Conservation (phyloP, 2,888 invertebrate species). For the Drosophila meridiana region DNA sequence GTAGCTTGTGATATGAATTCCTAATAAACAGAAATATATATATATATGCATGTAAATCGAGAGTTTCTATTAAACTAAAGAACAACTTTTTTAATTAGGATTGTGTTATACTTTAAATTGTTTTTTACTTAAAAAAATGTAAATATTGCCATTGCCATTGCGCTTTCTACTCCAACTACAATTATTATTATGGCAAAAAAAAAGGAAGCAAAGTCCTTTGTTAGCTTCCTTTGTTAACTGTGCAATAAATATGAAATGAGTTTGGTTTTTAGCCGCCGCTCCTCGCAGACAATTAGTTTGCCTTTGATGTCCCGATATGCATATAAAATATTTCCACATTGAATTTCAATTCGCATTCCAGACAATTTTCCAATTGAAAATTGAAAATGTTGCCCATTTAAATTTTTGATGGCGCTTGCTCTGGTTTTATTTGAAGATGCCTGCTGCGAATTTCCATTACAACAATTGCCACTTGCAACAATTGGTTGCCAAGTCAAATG, state of each 20-base stretch:
- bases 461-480: slow-evolving; percentile 71
- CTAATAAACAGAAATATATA: not conserved
- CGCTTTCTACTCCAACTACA: not conserved
- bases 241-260: slow-evolving; percentile 8
- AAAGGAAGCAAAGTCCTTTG: not conserved
- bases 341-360: slow-evolving; percentile 35
- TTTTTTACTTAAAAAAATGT: too few relatives aligned
- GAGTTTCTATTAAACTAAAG: not conserved
- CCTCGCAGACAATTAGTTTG: slow-evolving; percentile 2
- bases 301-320: slow-evolving; percentile 6
- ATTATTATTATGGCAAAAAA: not conserved
- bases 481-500: slow-evolving; percentile 78
- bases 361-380: slow-evolving; percentile 48
- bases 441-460: slow-evolving; percentile 75
- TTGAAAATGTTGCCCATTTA: slow-evolving; percentile 38
- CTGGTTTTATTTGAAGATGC: slow-evolving; percentile 56
- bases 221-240: not conserved
- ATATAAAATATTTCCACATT: slow-evolving; percentile 28
- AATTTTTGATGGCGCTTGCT: slow-evolving; percentile 28
- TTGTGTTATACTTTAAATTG: too few relatives aligned
- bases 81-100: too few relatives aligned
- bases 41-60: not conserved
- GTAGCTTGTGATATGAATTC: not conserved
- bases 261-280: not conserved
- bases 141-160: not conserved